Base-by-base conservation (phyloP, 2,113 vertebrate species). In the Natator depressus region DNA sequence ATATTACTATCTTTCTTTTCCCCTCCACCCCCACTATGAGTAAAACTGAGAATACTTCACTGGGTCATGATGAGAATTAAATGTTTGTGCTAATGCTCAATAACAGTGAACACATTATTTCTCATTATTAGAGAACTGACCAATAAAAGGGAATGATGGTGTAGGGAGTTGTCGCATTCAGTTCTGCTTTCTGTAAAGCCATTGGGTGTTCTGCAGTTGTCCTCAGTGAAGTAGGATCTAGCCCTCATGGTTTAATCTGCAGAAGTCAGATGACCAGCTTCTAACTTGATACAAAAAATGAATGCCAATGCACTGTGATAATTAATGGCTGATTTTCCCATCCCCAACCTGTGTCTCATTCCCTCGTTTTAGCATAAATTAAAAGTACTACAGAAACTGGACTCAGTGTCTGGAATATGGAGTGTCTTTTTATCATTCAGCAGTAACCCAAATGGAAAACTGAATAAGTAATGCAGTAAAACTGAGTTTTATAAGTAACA, bases 391-490 rank as follows among this genome's bases (percentile, higher is more conserved):
- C 62, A 76, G 62, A 95, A 84, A 25, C 76, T 88, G 35, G 59
- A 5, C 12, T 72, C 14, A 22, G 13, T 86, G 38, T 59, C 4
- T 0, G 0, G 53, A 85, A 11, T 47, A 20, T 65, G 47, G 54
- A 76, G 13, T 80, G 81, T 46, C 88, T 90, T 89, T 84, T 81
- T 80, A 35, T 72, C 20, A 8, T 10, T 4, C 47, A 85, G 54
- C 10, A 90, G 47, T 89, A 96, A 89, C 84, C 16, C 42, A 85
- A 89, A 89, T 5, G 62, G 29, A 94, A 62, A 93, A 91, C n/a
- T 1, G 80, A 31, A 2, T 1, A 84, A 80, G 49, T 17, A 86
- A 11, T 47, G 38, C 49, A 16, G 22, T 9, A 57, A 11, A 57
- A 4, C 2, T 2, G 29, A 50, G 16, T 80, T 80, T 80, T 50